Evolutionary conservation across 2,113 vertebrate species (phyloP), one percentile per base, ranked within the genome.

Genomic region (Atlantisia rogersi): DNA sequence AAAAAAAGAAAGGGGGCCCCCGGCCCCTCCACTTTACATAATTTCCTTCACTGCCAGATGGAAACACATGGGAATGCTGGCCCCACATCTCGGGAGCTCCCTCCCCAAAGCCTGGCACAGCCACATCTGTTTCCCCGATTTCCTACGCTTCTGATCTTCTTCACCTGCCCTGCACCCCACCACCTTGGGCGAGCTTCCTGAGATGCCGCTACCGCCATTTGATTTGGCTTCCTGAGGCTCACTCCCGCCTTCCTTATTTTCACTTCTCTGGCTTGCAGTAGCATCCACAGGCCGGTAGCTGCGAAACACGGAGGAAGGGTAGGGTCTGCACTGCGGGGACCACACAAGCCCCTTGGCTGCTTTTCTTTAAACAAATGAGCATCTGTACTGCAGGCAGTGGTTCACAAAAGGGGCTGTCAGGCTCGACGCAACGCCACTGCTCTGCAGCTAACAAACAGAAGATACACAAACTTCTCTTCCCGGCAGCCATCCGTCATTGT

Each of bases 101-200:
- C 75, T 92, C 88, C 62, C 86, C 52, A 9, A 86, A 94, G 94
- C 88, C 86, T 96, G 94, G 93, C 95, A 94, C 4, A 1, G 12
- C 91, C 75, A 92, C 97, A 97, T 97, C 97, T 97, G 97, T 97
- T 97, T 97, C 97, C 97, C 95, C 48, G 59, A 88, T 94, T 97
- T 97, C 97, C 97, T 97, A 97, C 5, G 2, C 92, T 69, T 96
- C 86, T 97, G 95, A 94, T 96, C 93, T 95, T 92, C 94, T 92
- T 96, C 95, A 97, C 97, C 96, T 97, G 96, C 94, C 87, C 93
- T 95, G 85, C 80, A 95, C 88, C 94, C 92, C 95, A 87, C 94
- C 94, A 82, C 86, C 95, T 95, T 91, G 68, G 95, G 78, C 3
- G n/a, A 93, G 83, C 94, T 97, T 97, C 95, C 97, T 97, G 96